Evolutionary conservation across 2,113 vertebrate genomes (phyloP), one percentile per base, ranked within the genome.

Genomic region (Dasyornis broadbenti): DNA sequence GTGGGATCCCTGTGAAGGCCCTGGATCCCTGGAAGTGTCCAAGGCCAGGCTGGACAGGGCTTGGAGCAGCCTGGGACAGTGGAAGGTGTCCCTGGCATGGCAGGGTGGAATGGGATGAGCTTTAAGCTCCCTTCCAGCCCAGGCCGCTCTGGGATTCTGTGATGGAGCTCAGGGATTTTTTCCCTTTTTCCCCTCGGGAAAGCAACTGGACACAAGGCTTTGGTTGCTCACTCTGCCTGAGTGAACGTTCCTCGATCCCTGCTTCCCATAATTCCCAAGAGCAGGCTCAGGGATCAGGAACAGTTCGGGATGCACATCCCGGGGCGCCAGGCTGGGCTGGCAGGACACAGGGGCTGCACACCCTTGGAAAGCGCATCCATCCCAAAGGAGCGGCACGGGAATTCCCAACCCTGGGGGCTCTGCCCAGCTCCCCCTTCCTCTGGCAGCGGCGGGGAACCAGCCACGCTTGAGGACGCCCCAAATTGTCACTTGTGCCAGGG

Each of bases 251-350:
- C 37, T 0, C 0, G 5, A 14, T 68, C 82, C 49, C 53, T 9
- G 42, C 31, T 50, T 2, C 5, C 31, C 22, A 0, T 0, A 0
- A 9, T 13, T 39, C 40, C 71, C 61, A 4, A 7, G 44, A 5
- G 50, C 7, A 18, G 44, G 47, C 11, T 2, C 28, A 7, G 28
- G 37, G 60, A 6, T 28, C 2, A 26, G 72, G 10, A 80, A 3
- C 0, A 1, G 5, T 0, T 0, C 0, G 3, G 61, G 71, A 52
- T 18, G 40, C 49, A 19, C 2, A 0, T 6, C 50, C 23, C 1
- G 0, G 54, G 15, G 8, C 4, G 7, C 1, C 26, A 0, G 39
- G 31, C 31, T 8, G 15, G 19, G 39, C 7, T 15, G 56, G 31
- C 13, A 26, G 39, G 30, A n/a, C 4, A 2, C 28, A 6, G 39